phyloP scores from a whole-genome alignment of 2,797 vertebrate genomes.

The Enteromius paludinosus region DNA sequence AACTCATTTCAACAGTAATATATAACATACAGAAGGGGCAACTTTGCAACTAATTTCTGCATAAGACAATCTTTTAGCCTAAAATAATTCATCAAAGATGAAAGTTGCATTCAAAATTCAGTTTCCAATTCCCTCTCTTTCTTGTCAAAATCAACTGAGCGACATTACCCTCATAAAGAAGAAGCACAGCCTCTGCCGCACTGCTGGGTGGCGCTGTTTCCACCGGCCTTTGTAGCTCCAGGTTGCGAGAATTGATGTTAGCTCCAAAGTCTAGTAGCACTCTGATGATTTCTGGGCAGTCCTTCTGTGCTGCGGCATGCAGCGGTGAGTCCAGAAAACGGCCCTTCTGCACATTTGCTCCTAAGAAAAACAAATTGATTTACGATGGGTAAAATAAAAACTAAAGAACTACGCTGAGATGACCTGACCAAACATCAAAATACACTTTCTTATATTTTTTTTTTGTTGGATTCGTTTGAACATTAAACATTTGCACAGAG shows the following conservation, averaged over 20 bases:
- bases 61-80: background rate
- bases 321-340: constrained; percentile 87
- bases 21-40: background rate
- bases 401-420: background rate
- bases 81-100: background rate
- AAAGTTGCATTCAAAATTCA: background rate
- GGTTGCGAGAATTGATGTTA: constrained; percentile 86
- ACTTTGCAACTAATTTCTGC: background rate
- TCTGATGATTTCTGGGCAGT: constrained; percentile 83
- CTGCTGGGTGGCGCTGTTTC: constrained; percentile 86
- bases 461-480: too few relatives aligned
- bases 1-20: background rate
- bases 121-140: background rate
- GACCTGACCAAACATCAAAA: background rate
- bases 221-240: constrained; percentile 83
- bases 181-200: constrained; percentile 80
- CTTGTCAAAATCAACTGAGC: background rate
- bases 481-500: background rate
- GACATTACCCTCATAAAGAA: constrained; percentile 85
- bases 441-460: too few relatives aligned
- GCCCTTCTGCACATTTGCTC: constrained; percentile 88
- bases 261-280: constrained; percentile 93
- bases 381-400: background rate
- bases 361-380: constrained; percentile 66
- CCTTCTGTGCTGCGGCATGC: constrained; percentile 87